Evolutionary conservation across 2,113 vertebrate species (phyloP).

Genomic region (Okapia johnstoni): DNA sequence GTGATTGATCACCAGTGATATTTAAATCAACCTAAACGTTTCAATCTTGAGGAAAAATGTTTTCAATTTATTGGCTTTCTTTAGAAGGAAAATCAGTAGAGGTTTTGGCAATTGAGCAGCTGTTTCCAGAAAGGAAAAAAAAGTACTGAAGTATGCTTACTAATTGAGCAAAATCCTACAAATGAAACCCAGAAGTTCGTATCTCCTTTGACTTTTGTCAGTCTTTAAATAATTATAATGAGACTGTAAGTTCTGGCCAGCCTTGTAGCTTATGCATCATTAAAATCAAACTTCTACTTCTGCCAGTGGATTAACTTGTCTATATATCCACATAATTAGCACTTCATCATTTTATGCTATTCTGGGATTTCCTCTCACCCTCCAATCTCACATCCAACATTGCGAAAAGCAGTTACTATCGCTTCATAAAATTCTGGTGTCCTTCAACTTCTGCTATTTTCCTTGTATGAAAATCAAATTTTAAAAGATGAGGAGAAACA

Average conservation of each 20-base stretch:
- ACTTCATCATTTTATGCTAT: neutral
- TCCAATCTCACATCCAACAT: constrained; percentile 1
- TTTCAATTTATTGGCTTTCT: constrained; percentile 12
- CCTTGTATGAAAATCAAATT: neutral
- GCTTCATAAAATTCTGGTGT: neutral
- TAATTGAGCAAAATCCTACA: constrained; percentile 49
- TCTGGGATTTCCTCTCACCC: constrained; percentile 22
- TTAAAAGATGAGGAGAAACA: neutral
- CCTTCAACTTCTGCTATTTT: neutral
- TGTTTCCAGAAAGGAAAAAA: constrained; percentile 23
- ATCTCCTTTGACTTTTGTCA: constrained; percentile 31
- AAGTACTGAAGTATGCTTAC: neutral
- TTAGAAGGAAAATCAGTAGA: neutral
- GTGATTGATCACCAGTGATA: constrained; percentile 52
- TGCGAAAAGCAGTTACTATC: neutral
- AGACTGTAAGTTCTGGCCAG: constrained; percentile 33
- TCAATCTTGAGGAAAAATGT: neutral
- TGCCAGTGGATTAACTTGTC: constrained; percentile 24
- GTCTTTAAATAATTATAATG: constrained; percentile 47
- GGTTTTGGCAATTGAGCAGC: constrained; percentile 44
- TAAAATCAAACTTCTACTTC: constrained; percentile 61
- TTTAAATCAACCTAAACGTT: constrained; percentile 54
- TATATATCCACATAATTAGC: constrained; percentile 45
- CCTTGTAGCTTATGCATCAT: constrained; percentile 34
- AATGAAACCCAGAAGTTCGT: constrained; percentile 31